Evolutionary conservation across 2,797 vertebrate species (phyloP).

Genomic region (Gallinago stenura): DNA sequence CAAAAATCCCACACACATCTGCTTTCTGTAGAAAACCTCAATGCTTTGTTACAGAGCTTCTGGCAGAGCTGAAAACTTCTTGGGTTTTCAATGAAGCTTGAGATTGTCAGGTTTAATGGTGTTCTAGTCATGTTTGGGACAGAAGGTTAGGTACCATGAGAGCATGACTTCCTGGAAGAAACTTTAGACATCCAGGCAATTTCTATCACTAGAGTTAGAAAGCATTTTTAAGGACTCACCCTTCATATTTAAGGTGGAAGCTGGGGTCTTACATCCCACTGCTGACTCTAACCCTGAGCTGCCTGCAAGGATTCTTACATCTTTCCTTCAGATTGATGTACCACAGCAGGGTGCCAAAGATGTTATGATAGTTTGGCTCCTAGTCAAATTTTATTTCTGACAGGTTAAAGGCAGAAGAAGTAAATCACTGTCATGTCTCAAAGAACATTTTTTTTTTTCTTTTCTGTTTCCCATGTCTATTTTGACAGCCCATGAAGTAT

Average conservation of each 20-base stretch:
- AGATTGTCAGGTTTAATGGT: slow-evolving; percentile 31
- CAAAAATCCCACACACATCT: background rate
- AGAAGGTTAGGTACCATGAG: background rate
- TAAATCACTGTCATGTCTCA: slow-evolving; percentile 37
- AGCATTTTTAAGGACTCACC: background rate
- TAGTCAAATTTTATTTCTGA: slow-evolving; percentile 36
- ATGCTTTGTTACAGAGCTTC: background rate
- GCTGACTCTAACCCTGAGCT: background rate
- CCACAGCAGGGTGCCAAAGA: background rate
- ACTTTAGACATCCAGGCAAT: background rate
- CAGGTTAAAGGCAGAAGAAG: slow-evolving; percentile 1
- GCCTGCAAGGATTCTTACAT: background rate
- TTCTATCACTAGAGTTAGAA: background rate
- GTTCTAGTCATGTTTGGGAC: slow-evolving; percentile 20
- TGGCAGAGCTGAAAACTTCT: slow-evolving; percentile 24
- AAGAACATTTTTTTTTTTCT: background rate
- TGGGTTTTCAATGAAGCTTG: slow-evolving; percentile 39
- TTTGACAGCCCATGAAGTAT: slow-evolving; percentile 44
- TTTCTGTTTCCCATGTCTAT: slow-evolving; percentile 5
- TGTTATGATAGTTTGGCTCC: background rate
- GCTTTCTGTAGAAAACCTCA: slow-evolving; percentile 29
- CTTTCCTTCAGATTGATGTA: background rate
- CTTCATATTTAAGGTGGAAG: background rate
- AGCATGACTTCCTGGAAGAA: background rate
- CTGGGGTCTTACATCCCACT: background rate